A percentile compares a stretch with the other conserved stretches of the same genome.
phyloP scores from a whole-genome alignment of 2,888 invertebrate genomes.

The Lasioglossum figueresi region DNA sequence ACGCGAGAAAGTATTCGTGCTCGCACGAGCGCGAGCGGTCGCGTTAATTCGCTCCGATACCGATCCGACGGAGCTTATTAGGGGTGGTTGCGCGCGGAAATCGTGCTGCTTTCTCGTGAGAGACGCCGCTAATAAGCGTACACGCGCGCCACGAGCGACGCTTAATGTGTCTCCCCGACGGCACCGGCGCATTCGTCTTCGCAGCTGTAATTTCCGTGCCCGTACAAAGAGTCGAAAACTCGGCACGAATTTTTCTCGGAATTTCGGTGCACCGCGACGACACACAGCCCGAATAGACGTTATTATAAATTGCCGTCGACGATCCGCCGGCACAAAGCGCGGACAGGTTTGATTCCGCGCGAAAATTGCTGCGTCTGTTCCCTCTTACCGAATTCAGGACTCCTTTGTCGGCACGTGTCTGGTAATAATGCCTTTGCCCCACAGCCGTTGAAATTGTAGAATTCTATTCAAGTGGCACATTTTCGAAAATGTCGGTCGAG shows the following conservation, averaged over 20 bases:
- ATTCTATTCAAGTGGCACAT: background rate
- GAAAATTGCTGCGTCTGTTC: conserved; percentile 11
- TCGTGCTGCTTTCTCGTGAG: conserved; percentile 5
- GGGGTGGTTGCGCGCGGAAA: background rate
- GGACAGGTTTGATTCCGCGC: background rate
- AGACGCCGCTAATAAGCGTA: conserved; percentile 13
- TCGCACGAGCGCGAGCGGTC: background rate
- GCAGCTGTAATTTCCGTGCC: conserved; percentile 43
- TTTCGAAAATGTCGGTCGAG: background rate
- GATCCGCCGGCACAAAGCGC: conserved; percentile 1
- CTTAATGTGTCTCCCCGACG: conserved; percentile 43
- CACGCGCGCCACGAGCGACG: conserved; percentile 20
- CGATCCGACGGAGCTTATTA: conserved; percentile 37
- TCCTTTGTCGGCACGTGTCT: background rate
- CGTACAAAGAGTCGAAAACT: conserved; percentile 39
- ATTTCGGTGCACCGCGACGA: conserved; percentile 29
- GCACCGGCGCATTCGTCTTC: conserved; percentile 46
- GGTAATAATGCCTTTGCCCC: background rate
- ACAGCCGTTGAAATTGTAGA: background rate
- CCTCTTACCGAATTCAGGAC: background rate
- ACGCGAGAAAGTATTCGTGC: background rate
- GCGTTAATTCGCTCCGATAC: conserved; percentile 36
- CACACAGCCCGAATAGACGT: conserved; percentile 2
- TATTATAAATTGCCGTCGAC: conserved; percentile 45
- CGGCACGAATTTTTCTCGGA: conserved; percentile 47